These are phyloP conservation scores for Agrochola lychnidis DNA, from an alignment of 2,888 invertebrate species.

Conservation along the genomic window DNA sequence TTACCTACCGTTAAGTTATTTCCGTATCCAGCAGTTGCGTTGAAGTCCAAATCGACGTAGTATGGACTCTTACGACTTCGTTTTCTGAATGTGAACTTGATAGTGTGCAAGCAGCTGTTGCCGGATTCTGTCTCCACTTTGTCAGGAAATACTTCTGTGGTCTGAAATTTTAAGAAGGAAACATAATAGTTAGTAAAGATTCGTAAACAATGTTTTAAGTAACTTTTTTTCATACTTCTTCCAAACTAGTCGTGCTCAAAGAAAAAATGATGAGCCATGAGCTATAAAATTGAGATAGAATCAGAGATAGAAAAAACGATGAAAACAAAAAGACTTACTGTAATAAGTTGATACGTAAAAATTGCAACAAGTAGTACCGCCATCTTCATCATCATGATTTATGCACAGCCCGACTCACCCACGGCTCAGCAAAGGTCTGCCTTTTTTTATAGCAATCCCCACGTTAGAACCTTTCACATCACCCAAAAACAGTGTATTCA, in stretches of 20 bases:
- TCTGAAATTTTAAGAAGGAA: constrained; percentile 15
- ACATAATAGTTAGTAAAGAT: neutral
- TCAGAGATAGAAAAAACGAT: neutral
- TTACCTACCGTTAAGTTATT: constrained; percentile 39
- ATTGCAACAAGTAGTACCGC: constrained; percentile 5
- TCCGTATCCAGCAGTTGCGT: constrained; percentile 41
- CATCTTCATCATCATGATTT: neutral
- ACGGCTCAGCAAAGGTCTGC: no score
- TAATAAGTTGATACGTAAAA: constrained; percentile 3
- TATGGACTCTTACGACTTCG: constrained; percentile 43
- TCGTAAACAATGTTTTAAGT: neutral
- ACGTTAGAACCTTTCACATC: neutral
- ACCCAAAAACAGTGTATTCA: neutral
- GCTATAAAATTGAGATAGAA: neutral
- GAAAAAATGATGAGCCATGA: neutral
- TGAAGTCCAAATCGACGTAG: constrained; percentile 41
- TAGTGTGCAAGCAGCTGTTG: constrained; percentile 26
- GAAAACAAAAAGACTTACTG: constrained; percentile 21
- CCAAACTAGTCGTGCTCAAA: neutral
- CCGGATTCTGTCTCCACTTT: constrained; percentile 16
- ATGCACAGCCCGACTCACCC: no score
- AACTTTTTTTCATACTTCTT: neutral
- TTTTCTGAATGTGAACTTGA: constrained; percentile 42
- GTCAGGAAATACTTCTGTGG: constrained; percentile 29
- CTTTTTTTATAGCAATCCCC: neutral